Conservation (phyloP, 1,140 invertebrate species). For the Nylanderia fulva region DNA sequence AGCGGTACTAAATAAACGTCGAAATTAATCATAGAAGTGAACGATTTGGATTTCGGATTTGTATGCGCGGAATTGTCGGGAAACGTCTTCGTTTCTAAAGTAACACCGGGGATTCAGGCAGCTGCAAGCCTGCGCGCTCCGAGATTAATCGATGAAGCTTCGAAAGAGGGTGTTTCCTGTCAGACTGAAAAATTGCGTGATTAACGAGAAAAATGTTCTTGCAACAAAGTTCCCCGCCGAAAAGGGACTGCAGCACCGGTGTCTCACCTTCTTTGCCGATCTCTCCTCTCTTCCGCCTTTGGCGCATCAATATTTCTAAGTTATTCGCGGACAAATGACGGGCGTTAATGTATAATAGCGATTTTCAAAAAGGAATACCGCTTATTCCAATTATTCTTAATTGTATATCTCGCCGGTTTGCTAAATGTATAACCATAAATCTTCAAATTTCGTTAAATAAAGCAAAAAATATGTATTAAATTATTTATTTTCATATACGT, state of each 20-base stretch:
- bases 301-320: conserved; percentile 54
- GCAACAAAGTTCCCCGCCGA: conserved; percentile 57
- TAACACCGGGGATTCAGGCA: conserved; percentile 37
- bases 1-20: background rate
- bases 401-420: background rate
- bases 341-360: conserved; percentile 18
- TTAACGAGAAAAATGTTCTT: conserved; percentile 65
- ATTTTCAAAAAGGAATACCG: conserved; percentile 14
- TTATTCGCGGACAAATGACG: conserved; percentile 1
- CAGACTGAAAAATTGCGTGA: conserved; percentile 63
- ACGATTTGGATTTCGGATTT: conserved; percentile 50
- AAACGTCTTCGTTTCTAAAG: conserved; percentile 7
- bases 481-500: background rate
- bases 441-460: background rate
- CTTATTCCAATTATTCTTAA: background rate
- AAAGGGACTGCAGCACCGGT: conserved; percentile 35
- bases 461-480: background rate
- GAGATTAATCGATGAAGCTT: conserved; percentile 66
- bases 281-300: background rate
- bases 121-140: background rate
- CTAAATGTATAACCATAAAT: no score
- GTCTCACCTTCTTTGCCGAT: conserved; percentile 32
- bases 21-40: conserved; percentile 49
- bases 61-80: conserved; percentile 32
- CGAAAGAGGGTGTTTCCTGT: conserved; percentile 63